Evolutionary conservation across 2,113 vertebrate species (phyloP).

Genomic region (Falcunculus frontatus): DNA sequence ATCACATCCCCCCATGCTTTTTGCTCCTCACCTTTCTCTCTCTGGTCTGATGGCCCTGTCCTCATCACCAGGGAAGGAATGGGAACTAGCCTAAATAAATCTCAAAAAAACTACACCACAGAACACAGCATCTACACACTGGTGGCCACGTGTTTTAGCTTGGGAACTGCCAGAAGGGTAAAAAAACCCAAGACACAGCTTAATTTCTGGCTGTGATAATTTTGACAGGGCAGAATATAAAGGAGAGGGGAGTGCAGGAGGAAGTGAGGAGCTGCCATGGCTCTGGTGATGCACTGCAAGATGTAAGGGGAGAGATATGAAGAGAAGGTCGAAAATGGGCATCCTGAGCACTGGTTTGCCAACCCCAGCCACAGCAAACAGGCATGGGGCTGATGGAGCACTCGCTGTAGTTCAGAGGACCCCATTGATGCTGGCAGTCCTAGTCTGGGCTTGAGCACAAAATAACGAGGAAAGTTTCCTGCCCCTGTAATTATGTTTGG

Average conservation of each 20-base stretch:
- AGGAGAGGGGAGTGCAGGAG: background rate
- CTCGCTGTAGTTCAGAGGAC: background rate
- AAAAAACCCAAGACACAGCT: accelerated
- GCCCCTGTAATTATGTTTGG: background rate
- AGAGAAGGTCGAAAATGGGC: background rate
- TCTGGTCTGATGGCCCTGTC: background rate
- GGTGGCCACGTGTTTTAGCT: background rate
- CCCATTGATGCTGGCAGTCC: background rate
- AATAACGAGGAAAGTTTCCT: background rate
- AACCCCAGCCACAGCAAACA: background rate
- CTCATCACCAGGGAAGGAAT: background rate
- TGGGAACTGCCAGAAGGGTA: background rate
- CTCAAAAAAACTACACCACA: background rate
- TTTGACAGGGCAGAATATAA: background rate
- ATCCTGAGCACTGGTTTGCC: background rate
- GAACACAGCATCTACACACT: accelerated
- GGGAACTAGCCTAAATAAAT: background rate
- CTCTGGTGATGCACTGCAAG: background rate
- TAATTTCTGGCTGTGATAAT: background rate
- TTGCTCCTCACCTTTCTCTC: background rate
- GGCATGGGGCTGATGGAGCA: background rate
- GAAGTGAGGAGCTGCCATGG: background rate
- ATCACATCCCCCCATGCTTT: background rate
- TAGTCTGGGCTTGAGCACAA: background rate
- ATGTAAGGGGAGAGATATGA: background rate